A percentile compares a stretch with the other conserved stretches of the same genome.
Conservation (phyloP, 2,113 vertebrate genomes). For the Alaudala cheleensis region DNA sequence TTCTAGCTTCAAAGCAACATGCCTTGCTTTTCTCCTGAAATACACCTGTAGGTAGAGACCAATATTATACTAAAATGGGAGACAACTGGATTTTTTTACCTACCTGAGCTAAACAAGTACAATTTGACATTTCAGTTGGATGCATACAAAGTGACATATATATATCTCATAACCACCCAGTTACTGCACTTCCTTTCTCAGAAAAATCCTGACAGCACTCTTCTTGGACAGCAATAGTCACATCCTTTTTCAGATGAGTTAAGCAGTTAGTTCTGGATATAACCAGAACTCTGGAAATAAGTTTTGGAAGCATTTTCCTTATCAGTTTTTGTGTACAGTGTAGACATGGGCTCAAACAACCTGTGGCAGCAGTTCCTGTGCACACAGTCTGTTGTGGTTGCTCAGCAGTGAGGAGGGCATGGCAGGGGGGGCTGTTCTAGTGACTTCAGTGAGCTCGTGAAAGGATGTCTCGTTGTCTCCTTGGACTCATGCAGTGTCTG, state of each 20-base stretch:
- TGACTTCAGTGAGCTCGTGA: neutral
- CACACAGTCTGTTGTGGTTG: neutral
- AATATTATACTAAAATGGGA: neutral
- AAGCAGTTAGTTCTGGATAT: neutral
- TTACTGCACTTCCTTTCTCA: neutral
- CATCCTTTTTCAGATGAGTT: neutral
- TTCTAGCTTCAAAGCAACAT: neutral
- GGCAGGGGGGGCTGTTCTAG: neutral
- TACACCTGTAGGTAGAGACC: neutral
- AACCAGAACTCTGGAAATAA: neutral
- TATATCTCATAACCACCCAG: neutral
- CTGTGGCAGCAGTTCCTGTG: neutral
- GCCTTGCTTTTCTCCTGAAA: neutral
- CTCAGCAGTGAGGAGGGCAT: neutral
- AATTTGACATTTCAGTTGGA: neutral
- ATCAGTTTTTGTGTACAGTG: neutral
- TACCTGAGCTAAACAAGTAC: neutral
- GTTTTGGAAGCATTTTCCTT: neutral
- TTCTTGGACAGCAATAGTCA: neutral
- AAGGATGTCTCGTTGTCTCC: neutral
- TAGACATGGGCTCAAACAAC: neutral
- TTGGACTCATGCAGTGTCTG: neutral
- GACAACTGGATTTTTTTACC: neutral
- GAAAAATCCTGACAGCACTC: neutral
- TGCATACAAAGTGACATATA: neutral